Evolutionary conservation across 2,797 vertebrate genomes (phyloP), one percentile per base, ranked within the genome.

Genomic region (Poliocrania exsul): DNA sequence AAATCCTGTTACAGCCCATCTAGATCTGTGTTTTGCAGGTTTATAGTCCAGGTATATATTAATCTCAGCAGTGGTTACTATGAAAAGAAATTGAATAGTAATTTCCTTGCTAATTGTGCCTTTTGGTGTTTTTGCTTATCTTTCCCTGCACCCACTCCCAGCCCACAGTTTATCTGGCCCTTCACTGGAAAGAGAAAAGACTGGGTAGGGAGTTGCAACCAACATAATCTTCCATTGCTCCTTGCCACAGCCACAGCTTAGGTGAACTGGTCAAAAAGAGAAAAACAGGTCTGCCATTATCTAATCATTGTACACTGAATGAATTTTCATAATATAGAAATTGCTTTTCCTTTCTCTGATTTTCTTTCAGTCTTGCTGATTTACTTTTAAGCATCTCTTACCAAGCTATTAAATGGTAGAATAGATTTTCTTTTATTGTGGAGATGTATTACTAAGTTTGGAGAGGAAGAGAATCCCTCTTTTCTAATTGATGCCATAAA

Each of bases 401-500:
- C 84, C n/a, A 82, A 80, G 64, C n/a, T 73, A 90, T 74, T 81
- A 91, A 90, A 90, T 2, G 12, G 20, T 6, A 5, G 57, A 90
- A 90, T 77, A 87, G n/a, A 53, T 90, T 90, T 94, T 81, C 33
- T 88, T 56, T 38, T 53, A 49, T 16, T 42, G 60, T 75, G 75
- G 62, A 62, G 25, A 49, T 50, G 6, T 51, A 62, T 75, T 80
- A 26, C 40, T 72, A 70, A 51, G 26, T 86, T 73, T 57, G 46
- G 49, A 90, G 38, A 69, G 58, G 44, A 73, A 88, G 6, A 90
- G 18, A 64, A 91, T 83, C 25, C 11, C 18, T 83, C 19, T 81
- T 88, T 88, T 88, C 77, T 96, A 93, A 94, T 67, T 90, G 86
- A 74, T 47, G n/a, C 5, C 70, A 47, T 83, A 94, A 93, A 88